Base-by-base conservation (phyloP, 2,888 invertebrate species). In the Agriotes lineatus region DNA sequence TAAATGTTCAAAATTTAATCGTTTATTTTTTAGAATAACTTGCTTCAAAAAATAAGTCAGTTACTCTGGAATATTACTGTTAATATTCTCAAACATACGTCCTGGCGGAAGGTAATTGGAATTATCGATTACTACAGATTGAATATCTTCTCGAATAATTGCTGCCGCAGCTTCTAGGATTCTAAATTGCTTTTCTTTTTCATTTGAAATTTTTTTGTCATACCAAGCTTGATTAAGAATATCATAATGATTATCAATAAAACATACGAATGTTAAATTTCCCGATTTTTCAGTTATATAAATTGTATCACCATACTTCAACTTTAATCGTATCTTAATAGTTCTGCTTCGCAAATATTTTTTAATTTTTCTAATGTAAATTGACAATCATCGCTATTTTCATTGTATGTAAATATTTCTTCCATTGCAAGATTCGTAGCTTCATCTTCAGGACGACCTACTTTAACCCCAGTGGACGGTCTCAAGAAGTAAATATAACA, bases 361-460 rank as follows among this genome's bases (percentile, higher is more conserved):
- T 14, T 44, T 16, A 44, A 14, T 39, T 39, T 12, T 39, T 39
- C 12, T 10, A 39, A 12, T 39, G 42, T 10, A 39, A 39, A 75
- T 65, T 76, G 76, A 57, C 74, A 76, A 57, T 74, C 72, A 72
- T 73, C 75, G 75, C 78, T 77, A 77, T 76, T 80, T 80, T 82
- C 79, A 65, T 82, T 81, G 74, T 71, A 75, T 33, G 69, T 52
- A 69, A 79, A 80, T 75, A 79, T 79, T 78, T 81, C 78, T 64
- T 81, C 76, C 79, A 82, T 80, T 66, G 77, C 79, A 54, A 69
- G 42, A 72, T 78, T 77, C 54, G 61, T 74, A 70, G 74, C 25
- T 68, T 78, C 77, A 65, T 73, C 74, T 79, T 79, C 30, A 74
- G 79, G 80, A 78, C 79, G 79, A 75, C 80, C 79, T 22, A 76